Conservation (phyloP, 2,888 invertebrate species). For the Agonum fuliginosum region DNA sequence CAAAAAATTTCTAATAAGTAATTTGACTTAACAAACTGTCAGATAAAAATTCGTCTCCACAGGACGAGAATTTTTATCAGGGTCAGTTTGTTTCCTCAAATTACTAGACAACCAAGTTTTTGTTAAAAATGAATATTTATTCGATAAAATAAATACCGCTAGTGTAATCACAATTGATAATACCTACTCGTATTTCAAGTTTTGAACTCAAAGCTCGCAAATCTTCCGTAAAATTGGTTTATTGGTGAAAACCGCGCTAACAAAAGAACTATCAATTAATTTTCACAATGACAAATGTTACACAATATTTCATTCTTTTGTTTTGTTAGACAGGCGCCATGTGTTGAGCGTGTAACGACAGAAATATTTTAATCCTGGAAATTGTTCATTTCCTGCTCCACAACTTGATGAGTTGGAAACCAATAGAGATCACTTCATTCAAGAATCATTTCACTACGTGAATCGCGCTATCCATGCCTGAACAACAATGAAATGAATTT, state of each 20-base stretch:
- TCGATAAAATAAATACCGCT: too few relatives aligned
- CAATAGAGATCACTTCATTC: constrained; percentile 33
- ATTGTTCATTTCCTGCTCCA: constrained; percentile 19
- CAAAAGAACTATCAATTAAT: constrained; percentile 14
- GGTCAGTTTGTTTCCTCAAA: too few relatives aligned
- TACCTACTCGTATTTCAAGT: too few relatives aligned
- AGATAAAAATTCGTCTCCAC: too few relatives aligned
- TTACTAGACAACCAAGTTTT: too few relatives aligned
- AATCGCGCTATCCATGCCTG: constrained; percentile 4
- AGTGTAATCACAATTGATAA: too few relatives aligned
- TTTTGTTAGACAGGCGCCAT: constrained; percentile 10
- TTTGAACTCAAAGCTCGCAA: too few relatives aligned
- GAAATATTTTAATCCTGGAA: constrained; percentile 26
- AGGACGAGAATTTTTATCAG: too few relatives aligned
- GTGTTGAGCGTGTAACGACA: neutral
- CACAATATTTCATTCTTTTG: constrained; percentile 40
- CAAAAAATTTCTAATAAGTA: too few relatives aligned
- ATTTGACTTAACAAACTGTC: too few relatives aligned
- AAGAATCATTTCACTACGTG: constrained; percentile 16
- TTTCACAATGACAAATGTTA: constrained; percentile 1
- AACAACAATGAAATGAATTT: constrained; percentile 18
- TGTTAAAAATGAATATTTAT: too few relatives aligned
- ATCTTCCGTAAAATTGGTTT: neutral
- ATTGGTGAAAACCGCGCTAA: neutral
- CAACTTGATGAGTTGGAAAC: constrained; percentile 11